A percentile compares a stretch with the other conserved stretches of the same genome.
phyloP scores from a whole-genome alignment of 2,888 invertebrate genomes.

The Augiades crinisus region DNA sequence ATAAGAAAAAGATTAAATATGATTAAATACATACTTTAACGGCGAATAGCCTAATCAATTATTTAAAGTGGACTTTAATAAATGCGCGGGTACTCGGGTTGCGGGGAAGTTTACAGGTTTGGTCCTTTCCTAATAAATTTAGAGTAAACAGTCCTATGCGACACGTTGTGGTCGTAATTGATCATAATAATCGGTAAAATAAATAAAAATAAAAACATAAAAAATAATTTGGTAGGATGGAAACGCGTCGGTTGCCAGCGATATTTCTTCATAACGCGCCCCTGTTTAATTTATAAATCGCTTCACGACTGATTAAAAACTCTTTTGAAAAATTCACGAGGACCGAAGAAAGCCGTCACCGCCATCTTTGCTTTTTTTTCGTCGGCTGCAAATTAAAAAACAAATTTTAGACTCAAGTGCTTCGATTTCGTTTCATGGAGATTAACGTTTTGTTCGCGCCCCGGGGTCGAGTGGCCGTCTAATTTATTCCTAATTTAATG shows the following conservation, averaged over 20 bases:
- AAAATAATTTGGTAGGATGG: no score
- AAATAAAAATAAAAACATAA: no score
- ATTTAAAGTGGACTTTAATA: no score
- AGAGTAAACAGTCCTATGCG: no score
- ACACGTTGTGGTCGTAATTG: no score
- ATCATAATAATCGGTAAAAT: no score
- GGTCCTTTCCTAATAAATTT: no score
- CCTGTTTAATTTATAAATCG: conserved; percentile 81
- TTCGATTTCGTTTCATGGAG: conserved; percentile 12
- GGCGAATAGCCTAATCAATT: no score
- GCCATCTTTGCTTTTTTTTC: conserved; percentile 33
- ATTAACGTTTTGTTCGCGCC: conserved; percentile 9
- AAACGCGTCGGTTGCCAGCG: conserved; percentile 46
- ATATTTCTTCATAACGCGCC: conserved; percentile 79
- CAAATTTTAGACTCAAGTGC: conserved; percentile 23
- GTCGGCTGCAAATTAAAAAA: conserved; percentile 37
- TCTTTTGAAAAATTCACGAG: conserved; percentile 75
- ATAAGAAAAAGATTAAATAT: no score
- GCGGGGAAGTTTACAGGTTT: no score
- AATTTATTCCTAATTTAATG: conserved; percentile 3
- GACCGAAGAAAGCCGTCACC: conserved; percentile 35
- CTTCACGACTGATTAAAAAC: conserved; percentile 80
- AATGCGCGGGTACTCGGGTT: no score
- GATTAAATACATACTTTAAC: no score
- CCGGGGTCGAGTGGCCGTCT: conserved; percentile 12